Conservation (phyloP, 1,140 invertebrate genomes). For the Varroa destructor region DNA sequence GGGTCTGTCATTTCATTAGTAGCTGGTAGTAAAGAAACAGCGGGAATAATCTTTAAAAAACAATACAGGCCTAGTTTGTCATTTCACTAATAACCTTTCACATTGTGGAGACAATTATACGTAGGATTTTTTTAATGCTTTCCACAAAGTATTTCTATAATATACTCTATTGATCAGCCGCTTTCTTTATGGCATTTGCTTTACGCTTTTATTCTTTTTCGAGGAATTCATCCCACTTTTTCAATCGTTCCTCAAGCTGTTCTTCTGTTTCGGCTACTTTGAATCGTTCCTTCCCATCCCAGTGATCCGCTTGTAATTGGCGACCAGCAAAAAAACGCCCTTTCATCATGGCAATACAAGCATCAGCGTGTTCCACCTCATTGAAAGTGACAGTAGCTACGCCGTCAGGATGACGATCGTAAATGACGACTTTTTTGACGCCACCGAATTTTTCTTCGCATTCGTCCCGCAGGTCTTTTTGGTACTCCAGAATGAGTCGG, state of each 20-base stretch:
- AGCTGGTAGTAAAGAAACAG: no score
- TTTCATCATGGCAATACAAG: conserved; percentile 72
- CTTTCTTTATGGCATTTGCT: no score
- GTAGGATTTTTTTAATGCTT: no score
- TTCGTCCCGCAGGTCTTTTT: conserved; percentile 75
- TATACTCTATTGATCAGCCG: no score
- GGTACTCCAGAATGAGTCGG: conserved; percentile 71
- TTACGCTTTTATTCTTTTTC: conserved; percentile 40
- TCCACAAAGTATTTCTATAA: no score
- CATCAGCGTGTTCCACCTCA: conserved; percentile 75
- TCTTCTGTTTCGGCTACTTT: conserved; percentile 79
- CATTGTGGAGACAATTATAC: no score
- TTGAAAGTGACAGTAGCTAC: conserved; percentile 82
- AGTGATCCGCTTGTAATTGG: conserved; percentile 67
- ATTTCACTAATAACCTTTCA: no score
- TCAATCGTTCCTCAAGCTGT: conserved; percentile 61
- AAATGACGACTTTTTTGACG: conserved; percentile 79
- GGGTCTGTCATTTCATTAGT: no score
- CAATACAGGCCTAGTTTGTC: no score
- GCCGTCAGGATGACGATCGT: conserved; percentile 87
- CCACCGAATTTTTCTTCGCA: conserved; percentile 71
- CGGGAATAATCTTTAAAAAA: no score
- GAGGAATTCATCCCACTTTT: conserved; percentile 76
- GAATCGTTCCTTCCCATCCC: conserved; percentile 92
- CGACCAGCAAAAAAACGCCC: conserved; percentile 79